phyloP scores from a whole-genome alignment of 2,888 invertebrate genomes.

The Dendrolimus houi region DNA sequence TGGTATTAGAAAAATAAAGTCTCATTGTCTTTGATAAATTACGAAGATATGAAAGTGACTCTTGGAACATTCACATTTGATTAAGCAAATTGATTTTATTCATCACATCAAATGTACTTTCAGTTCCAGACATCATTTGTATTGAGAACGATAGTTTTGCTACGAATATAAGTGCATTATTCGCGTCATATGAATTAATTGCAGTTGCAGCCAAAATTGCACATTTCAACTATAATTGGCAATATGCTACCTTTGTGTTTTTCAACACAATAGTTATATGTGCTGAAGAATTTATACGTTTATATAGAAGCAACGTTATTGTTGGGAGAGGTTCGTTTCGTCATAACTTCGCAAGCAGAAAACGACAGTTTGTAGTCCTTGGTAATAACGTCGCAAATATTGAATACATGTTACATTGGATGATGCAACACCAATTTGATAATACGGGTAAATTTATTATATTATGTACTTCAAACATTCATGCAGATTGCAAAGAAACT shows the following conservation, averaged over 20 bases:
- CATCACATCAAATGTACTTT: background rate
- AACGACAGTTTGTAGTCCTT: slow-evolving; percentile 43
- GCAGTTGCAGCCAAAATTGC: slow-evolving; percentile 43
- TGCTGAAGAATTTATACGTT: slow-evolving; percentile 37
- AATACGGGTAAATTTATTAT: slow-evolving; percentile 51
- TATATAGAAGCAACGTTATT: slow-evolving; percentile 35
- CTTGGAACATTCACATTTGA: background rate
- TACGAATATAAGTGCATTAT: too few species aligned
- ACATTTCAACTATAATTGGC: slow-evolving; percentile 42
- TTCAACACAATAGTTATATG: slow-evolving; percentile 36
- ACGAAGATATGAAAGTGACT: too few species aligned
- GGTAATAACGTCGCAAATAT: slow-evolving; percentile 29
- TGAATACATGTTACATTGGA: slow-evolving; percentile 27
- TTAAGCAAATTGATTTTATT: slow-evolving; percentile 1
- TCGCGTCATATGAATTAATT: slow-evolving; percentile 17
- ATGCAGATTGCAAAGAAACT: slow-evolving; percentile 36
- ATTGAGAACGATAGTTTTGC: too few species aligned
- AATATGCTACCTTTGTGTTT: slow-evolving; percentile 41
- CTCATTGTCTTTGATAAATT: too few species aligned
- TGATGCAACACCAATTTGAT: slow-evolving; percentile 30
- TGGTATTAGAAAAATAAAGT: too few species aligned
- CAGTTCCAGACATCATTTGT: too few species aligned
- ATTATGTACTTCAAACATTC: slow-evolving; percentile 34
- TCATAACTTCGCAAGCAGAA: slow-evolving; percentile 18
- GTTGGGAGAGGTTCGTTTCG: slow-evolving; percentile 28